phyloP scores from a whole-genome alignment of 2,113 vertebrate species.

The Zosterops japonicus region DNA sequence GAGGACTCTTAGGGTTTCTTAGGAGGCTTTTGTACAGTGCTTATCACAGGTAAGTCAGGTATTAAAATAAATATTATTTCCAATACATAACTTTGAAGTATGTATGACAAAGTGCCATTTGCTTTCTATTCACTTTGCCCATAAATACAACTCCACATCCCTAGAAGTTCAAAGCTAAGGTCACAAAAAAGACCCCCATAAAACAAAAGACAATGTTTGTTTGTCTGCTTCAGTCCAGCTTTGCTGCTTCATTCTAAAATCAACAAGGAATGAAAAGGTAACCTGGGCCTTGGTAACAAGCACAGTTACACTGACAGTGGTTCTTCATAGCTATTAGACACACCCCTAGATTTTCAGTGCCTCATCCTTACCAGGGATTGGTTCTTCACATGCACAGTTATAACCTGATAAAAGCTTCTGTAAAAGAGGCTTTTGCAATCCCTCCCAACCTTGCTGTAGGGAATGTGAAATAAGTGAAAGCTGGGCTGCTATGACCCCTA shows the following conservation, averaged over 20 bases:
- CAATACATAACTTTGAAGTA: background rate
- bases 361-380: background rate
- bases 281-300: background rate
- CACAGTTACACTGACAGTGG: background rate
- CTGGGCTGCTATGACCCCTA: background rate
- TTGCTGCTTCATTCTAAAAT: background rate
- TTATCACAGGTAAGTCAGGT: background rate
- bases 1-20: background rate
- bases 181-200: background rate
- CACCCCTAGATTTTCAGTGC: background rate
- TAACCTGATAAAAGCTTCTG: background rate
- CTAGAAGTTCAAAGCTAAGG: background rate
- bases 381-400: background rate
- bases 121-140: background rate
- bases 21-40: background rate
- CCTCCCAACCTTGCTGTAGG: background rate
- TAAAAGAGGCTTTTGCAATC: background rate
- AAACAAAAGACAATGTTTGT: background rate
- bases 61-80: background rate
- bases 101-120: background rate
- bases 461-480: background rate
- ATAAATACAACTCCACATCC: background rate
- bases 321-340: background rate
- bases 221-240: background rate
- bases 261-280: background rate